Conservation (phyloP, 2,888 invertebrate species). For the Phania funesta region DNA sequence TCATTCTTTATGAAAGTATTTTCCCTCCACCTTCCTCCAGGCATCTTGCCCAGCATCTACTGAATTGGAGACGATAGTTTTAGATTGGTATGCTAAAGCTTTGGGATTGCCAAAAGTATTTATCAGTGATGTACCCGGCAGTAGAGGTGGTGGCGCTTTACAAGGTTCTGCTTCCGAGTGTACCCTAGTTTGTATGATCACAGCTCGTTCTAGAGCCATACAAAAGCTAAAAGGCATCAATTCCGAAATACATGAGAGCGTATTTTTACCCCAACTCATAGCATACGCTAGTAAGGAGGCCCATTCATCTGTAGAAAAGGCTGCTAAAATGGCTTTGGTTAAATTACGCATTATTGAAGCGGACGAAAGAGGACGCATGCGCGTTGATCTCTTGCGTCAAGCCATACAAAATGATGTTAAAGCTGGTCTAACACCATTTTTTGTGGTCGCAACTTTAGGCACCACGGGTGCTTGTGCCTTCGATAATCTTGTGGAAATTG, state of each 20-base stretch:
- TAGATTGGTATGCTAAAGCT: conserved; percentile 90
- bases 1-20: too few relatives aligned
- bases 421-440: conserved; percentile 90
- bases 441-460: conserved; percentile 90
- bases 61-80: conserved; percentile 90
- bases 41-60: conserved; percentile 92
- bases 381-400: conserved; percentile 84
- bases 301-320: conserved; percentile 89
- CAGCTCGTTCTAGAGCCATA: conserved; percentile 88
- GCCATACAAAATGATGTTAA: conserved; percentile 87
- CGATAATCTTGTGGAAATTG: conserved; percentile 89
- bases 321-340: conserved; percentile 88
- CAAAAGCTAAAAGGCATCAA: conserved; percentile 83
- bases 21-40: conserved; percentile 81
- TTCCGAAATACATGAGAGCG: conserved; percentile 83
- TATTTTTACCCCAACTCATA: conserved; percentile 87
- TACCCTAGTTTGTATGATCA: conserved; percentile 88
- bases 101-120: conserved; percentile 88
- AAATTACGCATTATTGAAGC: conserved; percentile 87
- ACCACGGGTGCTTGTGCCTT: conserved; percentile 92
- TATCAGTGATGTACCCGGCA: conserved; percentile 78
- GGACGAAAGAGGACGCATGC: conserved; percentile 85
- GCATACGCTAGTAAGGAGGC: conserved; percentile 88
- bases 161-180: conserved; percentile 93
- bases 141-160: conserved; percentile 88